Evolutionary conservation across 2,113 vertebrate genomes (phyloP), one percentile per base, ranked within the genome.

Genomic region (Chionomys nivalis): DNA sequence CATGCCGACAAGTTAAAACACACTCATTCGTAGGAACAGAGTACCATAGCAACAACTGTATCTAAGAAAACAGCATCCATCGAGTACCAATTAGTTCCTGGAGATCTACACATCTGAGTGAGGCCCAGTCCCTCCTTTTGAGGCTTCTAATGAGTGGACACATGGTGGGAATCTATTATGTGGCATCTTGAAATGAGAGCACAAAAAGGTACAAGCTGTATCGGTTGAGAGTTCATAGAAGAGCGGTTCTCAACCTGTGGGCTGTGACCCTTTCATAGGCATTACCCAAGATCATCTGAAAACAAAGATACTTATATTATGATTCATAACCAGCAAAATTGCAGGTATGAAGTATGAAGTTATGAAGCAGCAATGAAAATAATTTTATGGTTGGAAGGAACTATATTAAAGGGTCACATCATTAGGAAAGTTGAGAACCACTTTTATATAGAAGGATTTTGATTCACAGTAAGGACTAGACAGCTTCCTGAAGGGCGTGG

Each of bases 131-230:
- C 42, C 5, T 26, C 8, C 42, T 73, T 52, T 39, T 0, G 58
- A 44, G n/a, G 75, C 55, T n/a, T 39, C 55, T 16, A 33, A 88
- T 1, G 9, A 39, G 42, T 0, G 49, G 49, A 75, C 36, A 12
- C 8, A 21, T 2, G 39, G 63, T 0, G 7, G 66, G 11, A 52
- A 39, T 23, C 85, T 39, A 7, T 0, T 6, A 17, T 19, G 39
- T 0, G 5, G 16, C 4, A 2, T 33, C 1, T 0, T 26, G 83
- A 87, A 19, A 8, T 52, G 31, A 31, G 36, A 28, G 75, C 9
- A n/a, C n/a, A 21, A 33, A 28, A 63, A 33, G 61, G 55, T 17
- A 23, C 7, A 36, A 23, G 7, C 4, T 11, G 7, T 52, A 12
- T 16, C 0, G 17, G 73, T 5, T 49, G 58, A 33, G 26, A 24